Evolutionary conservation across 2,797 vertebrate species (phyloP).

Genomic region (Carcharodon carcharias): DNA sequence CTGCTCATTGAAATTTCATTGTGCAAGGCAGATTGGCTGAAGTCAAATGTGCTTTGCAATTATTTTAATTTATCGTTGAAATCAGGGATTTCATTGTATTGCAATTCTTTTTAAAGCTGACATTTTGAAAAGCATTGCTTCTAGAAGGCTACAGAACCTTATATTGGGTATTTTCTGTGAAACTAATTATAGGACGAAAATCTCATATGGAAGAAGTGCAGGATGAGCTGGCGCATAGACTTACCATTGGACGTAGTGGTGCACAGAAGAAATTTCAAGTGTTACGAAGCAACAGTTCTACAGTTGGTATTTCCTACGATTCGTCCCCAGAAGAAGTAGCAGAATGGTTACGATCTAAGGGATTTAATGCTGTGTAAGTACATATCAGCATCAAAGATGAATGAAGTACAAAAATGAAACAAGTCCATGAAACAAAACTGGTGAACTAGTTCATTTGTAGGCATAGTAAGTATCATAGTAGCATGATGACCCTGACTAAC

Average conservation of each 20-base stretch:
- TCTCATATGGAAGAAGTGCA: conserved; percentile 98
- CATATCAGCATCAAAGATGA: not conserved
- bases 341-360: conserved; percentile 79
- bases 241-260: conserved; percentile 79
- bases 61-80: not conserved
- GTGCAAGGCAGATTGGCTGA: not conserved
- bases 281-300: conserved; percentile 58
- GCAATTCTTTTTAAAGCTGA: not conserved
- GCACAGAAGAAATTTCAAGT: conserved; percentile 79
- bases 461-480: not conserved
- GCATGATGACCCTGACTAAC: not conserved
- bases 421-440: not conserved
- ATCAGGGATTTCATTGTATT: not conserved
- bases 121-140: not conserved
- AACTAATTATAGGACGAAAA: conserved; percentile 69
- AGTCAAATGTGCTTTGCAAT: not conserved
- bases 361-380: conserved; percentile 85
- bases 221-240: conserved; percentile 82
- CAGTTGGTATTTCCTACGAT: conserved; percentile 73
- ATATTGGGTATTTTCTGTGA: not conserved
- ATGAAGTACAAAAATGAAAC: not conserved
- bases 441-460: not conserved
- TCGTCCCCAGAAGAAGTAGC: conserved; percentile 75
- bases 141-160: not conserved
- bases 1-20: not conserved